These are phyloP conservation scores for Brachirus orientalis DNA, from an alignment of 2,113 vertebrate species.

Conservation along the genomic window DNA sequence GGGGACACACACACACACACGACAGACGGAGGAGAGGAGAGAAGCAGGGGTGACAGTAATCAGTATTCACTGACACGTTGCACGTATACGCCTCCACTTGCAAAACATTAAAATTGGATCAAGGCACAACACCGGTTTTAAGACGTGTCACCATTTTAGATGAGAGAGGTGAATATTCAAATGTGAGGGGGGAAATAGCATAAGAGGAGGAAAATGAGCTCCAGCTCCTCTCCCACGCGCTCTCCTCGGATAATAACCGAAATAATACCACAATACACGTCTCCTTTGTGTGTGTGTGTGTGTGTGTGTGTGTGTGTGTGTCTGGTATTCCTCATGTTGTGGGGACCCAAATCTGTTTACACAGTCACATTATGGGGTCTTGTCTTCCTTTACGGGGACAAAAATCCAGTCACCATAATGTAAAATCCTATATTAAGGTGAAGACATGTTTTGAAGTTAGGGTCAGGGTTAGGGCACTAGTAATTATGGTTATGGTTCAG, in stretches of 20 bases:
- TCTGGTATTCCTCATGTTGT: too few relatives aligned
- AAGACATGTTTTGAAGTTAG: too few relatives aligned
- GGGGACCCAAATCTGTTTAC: too few relatives aligned
- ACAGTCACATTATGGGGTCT: too few relatives aligned
- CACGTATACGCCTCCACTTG: slow-evolving; percentile 58
- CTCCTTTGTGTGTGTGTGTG: slow-evolving; percentile 24
- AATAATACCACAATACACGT: neutral
- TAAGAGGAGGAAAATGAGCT: neutral
- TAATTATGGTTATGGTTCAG: too few relatives aligned
- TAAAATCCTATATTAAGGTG: too few relatives aligned
- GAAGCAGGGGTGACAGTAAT: slow-evolving; percentile 33
- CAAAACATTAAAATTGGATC: slow-evolving; percentile 31
- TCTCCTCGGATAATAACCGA: neutral
- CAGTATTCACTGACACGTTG: slow-evolving; percentile 73
- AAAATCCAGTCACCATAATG: too few relatives aligned
- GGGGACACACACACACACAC: neutral
- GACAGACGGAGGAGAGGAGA: neutral
- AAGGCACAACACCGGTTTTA: neutral
- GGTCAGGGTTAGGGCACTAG: too few relatives aligned
- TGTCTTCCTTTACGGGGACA: too few relatives aligned
- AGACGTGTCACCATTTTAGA: neutral
- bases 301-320: too few relatives aligned
- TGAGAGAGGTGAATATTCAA: neutral
- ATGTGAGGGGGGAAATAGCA: neutral
- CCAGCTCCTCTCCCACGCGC: slow-evolving; percentile 29